phyloP scores from a whole-genome alignment of 2,797 vertebrate species.

The Chromobotia macracanthus region DNA sequence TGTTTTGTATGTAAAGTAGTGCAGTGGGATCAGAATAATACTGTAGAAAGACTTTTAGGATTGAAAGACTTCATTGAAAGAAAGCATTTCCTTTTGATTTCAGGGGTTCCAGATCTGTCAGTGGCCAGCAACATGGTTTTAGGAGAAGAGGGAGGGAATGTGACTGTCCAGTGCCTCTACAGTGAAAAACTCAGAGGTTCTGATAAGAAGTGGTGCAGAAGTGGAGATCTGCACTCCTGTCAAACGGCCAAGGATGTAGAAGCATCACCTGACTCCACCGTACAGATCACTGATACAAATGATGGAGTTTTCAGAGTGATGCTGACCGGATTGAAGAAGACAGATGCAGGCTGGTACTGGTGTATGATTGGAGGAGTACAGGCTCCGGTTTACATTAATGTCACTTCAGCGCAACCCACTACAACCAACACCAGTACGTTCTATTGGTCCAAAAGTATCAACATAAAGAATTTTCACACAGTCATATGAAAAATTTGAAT shows the following conservation, averaged over 20 bases:
- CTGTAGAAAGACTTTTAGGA: neutral
- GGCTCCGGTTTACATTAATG: constrained; percentile 39
- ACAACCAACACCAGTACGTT: constrained; percentile 29
- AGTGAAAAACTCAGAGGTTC: constrained; percentile 14
- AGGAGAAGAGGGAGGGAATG: constrained; percentile 25
- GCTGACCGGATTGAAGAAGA: constrained; percentile 11
- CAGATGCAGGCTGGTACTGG: constrained; percentile 51
- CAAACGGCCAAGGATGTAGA: constrained; percentile 25
- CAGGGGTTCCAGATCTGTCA: constrained; percentile 48
- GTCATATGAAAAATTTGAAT: too few species aligned
- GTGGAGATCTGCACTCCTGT: constrained; percentile 47
- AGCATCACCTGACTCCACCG: neutral
- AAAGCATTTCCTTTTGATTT: neutral
- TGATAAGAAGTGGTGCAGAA: constrained; percentile 50
- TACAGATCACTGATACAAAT: constrained; percentile 33
- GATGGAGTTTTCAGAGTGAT: constrained; percentile 33
- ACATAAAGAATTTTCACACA: too few species aligned
- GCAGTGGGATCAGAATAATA: too few species aligned
- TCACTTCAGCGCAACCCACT: neutral
- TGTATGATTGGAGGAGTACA: constrained; percentile 44
- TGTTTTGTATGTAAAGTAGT: neutral
- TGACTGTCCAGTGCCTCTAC: constrained; percentile 40
- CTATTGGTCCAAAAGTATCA: neutral
- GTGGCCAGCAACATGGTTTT: constrained; percentile 30
- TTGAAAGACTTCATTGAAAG: neutral